These are phyloP conservation scores for Ranitomeya imitator DNA, from an alignment of 2,113 vertebrate genomes.

Conservation along the genomic window DNA sequence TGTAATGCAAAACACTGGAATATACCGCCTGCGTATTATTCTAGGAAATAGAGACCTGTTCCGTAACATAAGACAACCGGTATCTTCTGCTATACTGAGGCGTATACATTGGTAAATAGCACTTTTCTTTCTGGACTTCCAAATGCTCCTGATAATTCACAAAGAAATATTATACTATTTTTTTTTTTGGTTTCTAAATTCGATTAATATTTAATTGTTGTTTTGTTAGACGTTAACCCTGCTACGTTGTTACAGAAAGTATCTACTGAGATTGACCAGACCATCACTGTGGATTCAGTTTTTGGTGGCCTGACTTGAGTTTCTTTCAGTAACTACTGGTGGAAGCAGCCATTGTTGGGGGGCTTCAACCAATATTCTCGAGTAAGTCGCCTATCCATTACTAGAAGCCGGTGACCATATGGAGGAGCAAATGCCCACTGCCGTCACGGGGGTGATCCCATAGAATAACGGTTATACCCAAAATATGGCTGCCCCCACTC, in stretches of 20 bases:
- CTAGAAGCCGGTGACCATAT: neutral
- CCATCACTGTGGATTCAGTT: neutral
- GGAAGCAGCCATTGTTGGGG: neutral
- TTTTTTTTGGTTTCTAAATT: conserved; percentile 12
- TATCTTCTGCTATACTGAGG: conserved; percentile 18
- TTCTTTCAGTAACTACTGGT: neutral
- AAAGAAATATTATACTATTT: conserved; percentile 8
- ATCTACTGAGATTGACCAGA: neutral
- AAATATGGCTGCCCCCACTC: neutral
- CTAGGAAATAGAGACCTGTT: conserved; percentile 8
- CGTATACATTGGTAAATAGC: conserved; percentile 41
- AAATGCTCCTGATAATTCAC: conserved; percentile 37
- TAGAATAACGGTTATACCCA: neutral
- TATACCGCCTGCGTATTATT: conserved; percentile 16
- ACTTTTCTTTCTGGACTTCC: conserved; percentile 53
- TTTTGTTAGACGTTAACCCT: conserved; percentile 29
- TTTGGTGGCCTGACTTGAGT: conserved; percentile 4
- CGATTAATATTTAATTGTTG: conserved; percentile 21
- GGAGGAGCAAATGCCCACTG: neutral
- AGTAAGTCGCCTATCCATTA: neutral
- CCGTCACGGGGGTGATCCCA: neutral
- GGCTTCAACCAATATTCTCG: neutral
- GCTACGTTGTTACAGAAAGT: conserved; percentile 37
- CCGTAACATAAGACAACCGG: conserved; percentile 6
- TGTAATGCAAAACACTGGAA: conserved; percentile 25